These are phyloP conservation scores for Oxystoma pomonae DNA, from an alignment of 2,888 invertebrate genomes.

Conservation along the genomic window DNA sequence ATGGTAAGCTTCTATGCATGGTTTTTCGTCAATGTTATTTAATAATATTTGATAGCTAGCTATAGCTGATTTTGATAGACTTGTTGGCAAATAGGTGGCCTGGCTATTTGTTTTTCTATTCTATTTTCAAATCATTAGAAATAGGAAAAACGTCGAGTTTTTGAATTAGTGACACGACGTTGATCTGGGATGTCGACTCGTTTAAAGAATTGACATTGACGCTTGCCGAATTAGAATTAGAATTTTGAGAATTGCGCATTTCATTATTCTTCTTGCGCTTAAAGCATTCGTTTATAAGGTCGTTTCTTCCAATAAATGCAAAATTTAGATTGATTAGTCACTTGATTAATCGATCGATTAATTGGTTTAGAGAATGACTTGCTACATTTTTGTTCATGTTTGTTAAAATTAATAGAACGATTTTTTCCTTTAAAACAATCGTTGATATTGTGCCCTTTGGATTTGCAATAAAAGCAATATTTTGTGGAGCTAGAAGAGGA, in stretches of 20 bases:
- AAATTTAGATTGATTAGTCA: constrained; percentile 15
- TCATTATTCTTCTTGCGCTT: constrained; percentile 15
- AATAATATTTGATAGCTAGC: neutral
- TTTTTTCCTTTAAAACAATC: constrained; percentile 11
- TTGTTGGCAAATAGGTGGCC: neutral
- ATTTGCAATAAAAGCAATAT: constrained; percentile 9
- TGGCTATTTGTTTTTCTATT: too few species aligned
- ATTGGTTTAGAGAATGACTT: too few species aligned
- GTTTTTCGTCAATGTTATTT: neutral
- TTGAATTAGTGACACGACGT: constrained; percentile 1
- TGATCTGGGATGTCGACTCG: constrained; percentile 1
- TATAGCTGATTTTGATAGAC: neutral
- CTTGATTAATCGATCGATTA: too few species aligned
- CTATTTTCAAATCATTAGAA: too few species aligned
- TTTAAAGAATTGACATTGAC: neutral
- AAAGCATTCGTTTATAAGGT: constrained; percentile 3
- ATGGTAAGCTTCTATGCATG: neutral
- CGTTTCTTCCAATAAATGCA: constrained; percentile 27
- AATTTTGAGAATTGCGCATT: too few species aligned
- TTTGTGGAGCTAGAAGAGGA: neutral
- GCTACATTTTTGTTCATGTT: too few species aligned
- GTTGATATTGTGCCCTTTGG: constrained; percentile 5
- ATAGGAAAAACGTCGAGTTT: neutral
- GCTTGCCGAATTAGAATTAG: neutral
- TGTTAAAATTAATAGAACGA: neutral